These are phyloP conservation scores for Lethenteron camtschaticum DNA, from an alignment of 2,113 vertebrate species.

Conservation along the genomic window DNA sequence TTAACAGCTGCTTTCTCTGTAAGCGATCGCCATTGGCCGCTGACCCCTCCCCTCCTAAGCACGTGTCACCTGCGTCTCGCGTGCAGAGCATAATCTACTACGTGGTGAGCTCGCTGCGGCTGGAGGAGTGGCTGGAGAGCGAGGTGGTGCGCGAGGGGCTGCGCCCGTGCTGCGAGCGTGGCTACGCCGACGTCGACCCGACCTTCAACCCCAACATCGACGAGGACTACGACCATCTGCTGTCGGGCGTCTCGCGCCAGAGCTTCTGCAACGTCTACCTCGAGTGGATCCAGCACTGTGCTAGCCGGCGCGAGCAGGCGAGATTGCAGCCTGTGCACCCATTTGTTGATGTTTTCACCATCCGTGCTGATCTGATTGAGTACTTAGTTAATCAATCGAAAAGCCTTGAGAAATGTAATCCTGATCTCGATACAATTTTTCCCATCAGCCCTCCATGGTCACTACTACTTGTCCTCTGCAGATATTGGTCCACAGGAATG, in stretches of 20 bases:
- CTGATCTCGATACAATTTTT: too few species aligned
- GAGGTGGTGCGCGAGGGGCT: conserved; percentile 45
- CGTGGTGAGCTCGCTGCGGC: conserved; percentile 57
- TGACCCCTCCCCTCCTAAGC: neutral
- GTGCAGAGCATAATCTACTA: conserved; percentile 83
- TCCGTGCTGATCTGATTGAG: too few species aligned
- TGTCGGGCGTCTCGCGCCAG: conserved; percentile 80
- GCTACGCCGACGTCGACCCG: conserved; percentile 79
- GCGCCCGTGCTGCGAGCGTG: conserved; percentile 81
- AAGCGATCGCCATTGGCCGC: neutral
- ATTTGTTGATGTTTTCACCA: too few species aligned
- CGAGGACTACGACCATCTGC: conserved; percentile 82
- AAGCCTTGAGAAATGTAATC: too few species aligned
- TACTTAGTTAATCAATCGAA: too few species aligned
- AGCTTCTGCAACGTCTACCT: conserved; percentile 88
- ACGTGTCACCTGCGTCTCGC: conserved; percentile 9
- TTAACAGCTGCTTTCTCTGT: neutral
- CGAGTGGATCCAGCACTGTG: conserved; percentile 85
- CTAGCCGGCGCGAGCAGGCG: conserved; percentile 50
- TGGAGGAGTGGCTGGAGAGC: conserved; percentile 55
- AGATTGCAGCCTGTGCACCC: neutral
- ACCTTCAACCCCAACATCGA: conserved; percentile 78
- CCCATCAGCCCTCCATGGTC: too few species aligned
- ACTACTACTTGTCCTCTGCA: too few species aligned
- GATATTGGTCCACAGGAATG: too few species aligned